phyloP scores from a whole-genome alignment of 1,140 invertebrate genomes.

The Leptinotarsa defecta region DNA sequence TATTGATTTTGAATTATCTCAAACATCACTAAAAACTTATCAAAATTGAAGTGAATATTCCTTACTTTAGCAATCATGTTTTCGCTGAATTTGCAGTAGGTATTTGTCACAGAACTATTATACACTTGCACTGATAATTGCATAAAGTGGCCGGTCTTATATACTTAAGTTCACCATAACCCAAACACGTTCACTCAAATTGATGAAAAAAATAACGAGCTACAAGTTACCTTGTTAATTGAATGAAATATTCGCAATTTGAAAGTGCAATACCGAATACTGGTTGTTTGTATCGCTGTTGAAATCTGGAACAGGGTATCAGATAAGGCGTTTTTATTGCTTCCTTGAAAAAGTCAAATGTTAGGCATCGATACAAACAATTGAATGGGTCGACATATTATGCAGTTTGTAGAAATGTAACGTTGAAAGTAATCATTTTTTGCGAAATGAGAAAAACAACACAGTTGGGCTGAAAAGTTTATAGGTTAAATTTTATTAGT shows the following conservation, averaged over 20 bases:
- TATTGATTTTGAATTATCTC: too few species aligned
- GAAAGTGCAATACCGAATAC: constrained; percentile 28
- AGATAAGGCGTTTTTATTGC: constrained; percentile 6
- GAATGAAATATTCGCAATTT: constrained; percentile 30
- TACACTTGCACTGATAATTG: constrained; percentile 13
- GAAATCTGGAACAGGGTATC: constrained; percentile 4
- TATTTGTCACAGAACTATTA: background rate
- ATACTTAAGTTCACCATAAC: constrained; percentile 7
- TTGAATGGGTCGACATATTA: too few species aligned
- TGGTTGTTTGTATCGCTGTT: background rate
- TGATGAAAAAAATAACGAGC: constrained; percentile 18
- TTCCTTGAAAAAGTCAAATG: constrained; percentile 7
- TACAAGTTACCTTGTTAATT: constrained; percentile 26
- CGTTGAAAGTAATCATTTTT: too few species aligned
- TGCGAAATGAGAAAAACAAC: too few species aligned
- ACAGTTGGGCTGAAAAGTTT: too few species aligned
- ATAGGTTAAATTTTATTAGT: too few species aligned
- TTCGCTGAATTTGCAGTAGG: background rate
- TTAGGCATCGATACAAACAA: too few species aligned
- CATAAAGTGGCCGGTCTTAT: background rate
- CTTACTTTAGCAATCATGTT: constrained; percentile 25
- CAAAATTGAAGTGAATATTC: background rate
- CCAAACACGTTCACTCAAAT: constrained; percentile 29
- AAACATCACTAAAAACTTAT: background rate
- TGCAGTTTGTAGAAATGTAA: too few species aligned